Evolutionary conservation across 23 tunicate species (phyloP).

Genomic region (Trididemnum clinides): DNA sequence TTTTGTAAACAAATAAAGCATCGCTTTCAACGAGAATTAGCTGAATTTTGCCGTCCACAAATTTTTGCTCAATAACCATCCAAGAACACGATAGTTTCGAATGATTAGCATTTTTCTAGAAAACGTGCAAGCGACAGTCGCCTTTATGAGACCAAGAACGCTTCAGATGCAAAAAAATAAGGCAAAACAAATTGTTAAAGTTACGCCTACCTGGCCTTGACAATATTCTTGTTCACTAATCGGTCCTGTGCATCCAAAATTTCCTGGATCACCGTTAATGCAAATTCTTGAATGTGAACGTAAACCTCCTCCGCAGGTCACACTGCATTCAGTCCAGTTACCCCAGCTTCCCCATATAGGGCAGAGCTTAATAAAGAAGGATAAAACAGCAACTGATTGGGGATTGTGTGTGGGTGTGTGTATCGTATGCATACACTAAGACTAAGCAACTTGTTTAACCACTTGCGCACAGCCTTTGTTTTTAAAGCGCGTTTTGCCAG

Average conservation of each 20-base stretch:
- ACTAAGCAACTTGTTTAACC: too few species aligned
- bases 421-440: too few species aligned
- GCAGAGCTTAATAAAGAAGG: constrained; percentile 16
- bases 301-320: constrained; percentile 70
- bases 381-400: too few species aligned
- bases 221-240: constrained; percentile 24
- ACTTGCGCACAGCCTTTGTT: too few species aligned
- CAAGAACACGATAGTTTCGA: background rate
- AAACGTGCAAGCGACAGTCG: too few species aligned
- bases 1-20: too few species aligned
- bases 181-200: background rate
- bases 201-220: constrained; percentile 32
- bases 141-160: too few species aligned
- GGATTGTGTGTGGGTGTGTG: too few species aligned
- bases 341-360: constrained; percentile 49
- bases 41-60: too few species aligned
- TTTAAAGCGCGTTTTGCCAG: too few species aligned
- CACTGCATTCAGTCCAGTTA: constrained; percentile 34
- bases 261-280: constrained; percentile 61
- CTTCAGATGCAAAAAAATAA: background rate
- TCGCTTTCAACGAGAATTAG: too few species aligned
- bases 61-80: too few species aligned
- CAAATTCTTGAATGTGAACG: constrained; percentile 53
- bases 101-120: background rate
- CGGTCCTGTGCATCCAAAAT: constrained; percentile 63